phyloP scores from a whole-genome alignment of 2,113 vertebrate species.

The Eurystomus gularis region DNA sequence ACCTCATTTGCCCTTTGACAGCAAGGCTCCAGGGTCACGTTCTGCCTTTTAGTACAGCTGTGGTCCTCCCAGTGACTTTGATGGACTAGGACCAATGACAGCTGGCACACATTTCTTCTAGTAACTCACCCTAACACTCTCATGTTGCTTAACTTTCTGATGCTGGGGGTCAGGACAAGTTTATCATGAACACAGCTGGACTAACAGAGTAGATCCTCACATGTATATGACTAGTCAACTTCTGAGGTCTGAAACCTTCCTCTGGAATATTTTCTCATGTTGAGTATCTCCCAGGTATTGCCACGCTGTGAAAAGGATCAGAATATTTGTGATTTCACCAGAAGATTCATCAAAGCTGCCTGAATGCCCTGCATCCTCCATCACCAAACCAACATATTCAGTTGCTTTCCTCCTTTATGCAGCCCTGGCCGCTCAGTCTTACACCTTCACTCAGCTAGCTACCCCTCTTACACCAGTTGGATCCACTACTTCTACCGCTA shows the following conservation, averaged over 20 bases:
- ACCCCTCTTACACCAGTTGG: neutral
- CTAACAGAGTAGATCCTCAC: neutral
- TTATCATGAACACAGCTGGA: neutral
- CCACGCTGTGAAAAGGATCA: neutral
- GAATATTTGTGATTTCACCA: neutral
- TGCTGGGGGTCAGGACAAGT: neutral
- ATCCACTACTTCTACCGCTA: neutral
- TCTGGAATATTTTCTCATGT: neutral
- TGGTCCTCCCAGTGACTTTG: neutral
- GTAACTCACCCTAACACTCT: neutral
- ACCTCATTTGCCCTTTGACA: neutral
- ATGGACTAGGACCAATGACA: neutral
- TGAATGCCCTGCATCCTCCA: neutral
- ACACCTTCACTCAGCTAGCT: neutral
- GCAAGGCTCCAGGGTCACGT: neutral
- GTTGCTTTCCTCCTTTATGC: neutral
- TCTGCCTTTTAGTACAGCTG: neutral
- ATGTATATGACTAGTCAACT: neutral
- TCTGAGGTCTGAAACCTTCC: neutral
- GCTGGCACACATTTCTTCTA: neutral
- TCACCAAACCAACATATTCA: neutral
- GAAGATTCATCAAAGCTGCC: neutral
- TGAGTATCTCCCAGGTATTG: neutral
- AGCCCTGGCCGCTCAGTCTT: neutral
- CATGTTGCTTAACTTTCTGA: neutral